Evolutionary conservation across 2,797 vertebrate genomes (phyloP), one percentile per base, ranked within the genome.

Genomic region (Sciurus carolinensis): DNA sequence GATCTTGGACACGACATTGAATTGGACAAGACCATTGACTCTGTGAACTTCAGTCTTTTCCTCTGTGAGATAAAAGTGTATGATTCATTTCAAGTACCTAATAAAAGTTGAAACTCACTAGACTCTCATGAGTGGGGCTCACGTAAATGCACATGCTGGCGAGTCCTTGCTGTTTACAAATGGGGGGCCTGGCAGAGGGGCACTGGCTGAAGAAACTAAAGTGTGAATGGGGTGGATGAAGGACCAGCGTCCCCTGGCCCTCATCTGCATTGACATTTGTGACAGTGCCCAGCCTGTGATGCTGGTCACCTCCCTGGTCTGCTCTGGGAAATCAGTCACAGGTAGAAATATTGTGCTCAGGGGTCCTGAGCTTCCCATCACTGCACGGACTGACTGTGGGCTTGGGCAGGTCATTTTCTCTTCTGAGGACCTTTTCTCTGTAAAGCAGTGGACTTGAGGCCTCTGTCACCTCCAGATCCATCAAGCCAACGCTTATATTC

Each of bases 221-320:
- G 36, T 50, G 26, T 39, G 28, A 50, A 5, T 0, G 20, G 36
- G 36, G 39, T 1, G 0, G 30, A 12, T 0, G 18, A 28, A 57
- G 52, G 77, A 8, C n/a, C 36, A 3, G 15, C 30, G 3, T 17
- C 22, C 42, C 20, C 30, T 5, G 3, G n/a, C 39, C 14, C 1
- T 11, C 30, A 17, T 1, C 33, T 5, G 9, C 18, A 9, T 14
- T 8, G 10, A 1, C 12, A 20, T 15, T 1, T 2, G 22, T 8
- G 54, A 36, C 39, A 44, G 3, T 39, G n/a, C 0, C 2, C 28
- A 30, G 15, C 18, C 17, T 12, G 8, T 15, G 44, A 4, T 44
- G 28, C 64, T 17, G 28, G n/a, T 24, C 33, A 7, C 47, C 67
- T 57, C 12, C 22, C 52, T 5, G 6, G 1, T 26, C 39, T 42